These are phyloP conservation scores for Acrobasis repandana DNA, from an alignment of 2,888 invertebrate species.

Conservation along the genomic window DNA sequence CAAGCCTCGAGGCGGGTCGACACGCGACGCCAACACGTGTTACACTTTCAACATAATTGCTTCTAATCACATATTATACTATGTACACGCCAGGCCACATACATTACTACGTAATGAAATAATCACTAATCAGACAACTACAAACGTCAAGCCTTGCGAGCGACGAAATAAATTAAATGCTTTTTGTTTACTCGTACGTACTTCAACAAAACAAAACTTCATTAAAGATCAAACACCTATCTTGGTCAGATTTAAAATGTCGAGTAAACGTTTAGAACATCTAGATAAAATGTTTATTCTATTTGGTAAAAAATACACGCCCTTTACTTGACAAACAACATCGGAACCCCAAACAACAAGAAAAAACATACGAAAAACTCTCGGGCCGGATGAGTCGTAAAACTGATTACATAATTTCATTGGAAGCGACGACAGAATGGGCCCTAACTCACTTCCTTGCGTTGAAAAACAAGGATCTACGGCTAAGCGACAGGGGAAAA, in stretches of 20 bases:
- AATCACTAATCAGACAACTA: constrained; percentile 13
- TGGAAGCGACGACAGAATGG: constrained; percentile 70
- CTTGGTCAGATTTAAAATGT: not conserved
- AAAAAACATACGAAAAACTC: constrained; percentile 57
- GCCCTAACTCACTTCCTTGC: constrained; percentile 65
- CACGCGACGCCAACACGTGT: constrained; percentile 74
- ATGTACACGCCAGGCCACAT: constrained; percentile 24
- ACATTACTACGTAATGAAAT: constrained; percentile 25
- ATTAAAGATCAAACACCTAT: not conserved
- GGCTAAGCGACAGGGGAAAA: constrained; percentile 61
- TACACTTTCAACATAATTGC: constrained; percentile 78
- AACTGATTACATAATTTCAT: constrained; percentile 77
- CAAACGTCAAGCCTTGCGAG: constrained; percentile 8
- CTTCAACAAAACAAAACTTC: not conserved
- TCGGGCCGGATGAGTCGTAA: constrained; percentile 67
- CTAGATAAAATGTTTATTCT: constrained; percentile 20
- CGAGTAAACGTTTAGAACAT: not conserved
- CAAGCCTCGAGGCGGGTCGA: constrained; percentile 58
- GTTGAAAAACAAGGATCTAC: constrained; percentile 69
- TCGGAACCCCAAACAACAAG: constrained; percentile 40
- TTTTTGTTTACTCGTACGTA: not conserved
- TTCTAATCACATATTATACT: constrained; percentile 62
- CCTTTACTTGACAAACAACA: constrained; percentile 36
- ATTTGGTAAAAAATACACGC: constrained; percentile 30
- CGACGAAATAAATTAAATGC: constrained; percentile 18